A percentile compares a stretch with the other conserved stretches of the same genome.
These are phyloP conservation scores for Pogonocichla stellata DNA, from an alignment of 2,113 vertebrate species.

Conservation along the genomic window DNA sequence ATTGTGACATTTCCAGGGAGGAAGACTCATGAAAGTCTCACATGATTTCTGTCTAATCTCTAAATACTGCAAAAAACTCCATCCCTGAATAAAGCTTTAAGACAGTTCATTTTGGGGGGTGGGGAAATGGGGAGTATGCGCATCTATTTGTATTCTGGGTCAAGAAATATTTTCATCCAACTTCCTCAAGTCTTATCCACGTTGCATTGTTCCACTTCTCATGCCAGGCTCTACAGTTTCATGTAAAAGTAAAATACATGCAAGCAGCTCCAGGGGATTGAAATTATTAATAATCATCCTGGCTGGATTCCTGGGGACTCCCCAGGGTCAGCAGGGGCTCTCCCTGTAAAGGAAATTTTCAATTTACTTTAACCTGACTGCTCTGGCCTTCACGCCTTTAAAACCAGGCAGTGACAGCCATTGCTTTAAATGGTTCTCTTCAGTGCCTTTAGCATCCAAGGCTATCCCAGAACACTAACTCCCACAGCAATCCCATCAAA, in stretches of 20 bases:
- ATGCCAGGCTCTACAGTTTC: background rate
- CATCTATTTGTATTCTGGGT: background rate
- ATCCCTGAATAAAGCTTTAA: background rate
- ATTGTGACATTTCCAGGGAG: background rate
- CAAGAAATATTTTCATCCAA: background rate
- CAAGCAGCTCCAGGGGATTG: background rate
- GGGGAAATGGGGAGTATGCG: background rate
- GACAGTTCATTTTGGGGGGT: fast-evolving
- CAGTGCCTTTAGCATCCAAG: background rate
- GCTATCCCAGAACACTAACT: background rate
- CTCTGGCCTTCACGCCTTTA: background rate
- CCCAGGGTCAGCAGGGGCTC: background rate
- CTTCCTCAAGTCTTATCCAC: background rate
- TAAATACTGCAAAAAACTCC: background rate
- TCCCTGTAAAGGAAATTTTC: background rate
- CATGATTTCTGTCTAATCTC: background rate
- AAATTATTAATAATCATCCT: background rate
- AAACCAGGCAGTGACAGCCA: background rate
- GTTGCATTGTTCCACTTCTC: background rate
- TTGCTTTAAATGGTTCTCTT: background rate
- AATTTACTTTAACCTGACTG: background rate
- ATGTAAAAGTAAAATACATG: background rate
- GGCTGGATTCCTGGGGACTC: background rate
- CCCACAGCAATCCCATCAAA: background rate
- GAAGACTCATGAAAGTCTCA: background rate